Percentiles rank a stretch among this genome's conserved stretches.
phyloP scores from a whole-genome alignment of 2,113 vertebrate genomes.

The Corvus hawaiiensis region DNA sequence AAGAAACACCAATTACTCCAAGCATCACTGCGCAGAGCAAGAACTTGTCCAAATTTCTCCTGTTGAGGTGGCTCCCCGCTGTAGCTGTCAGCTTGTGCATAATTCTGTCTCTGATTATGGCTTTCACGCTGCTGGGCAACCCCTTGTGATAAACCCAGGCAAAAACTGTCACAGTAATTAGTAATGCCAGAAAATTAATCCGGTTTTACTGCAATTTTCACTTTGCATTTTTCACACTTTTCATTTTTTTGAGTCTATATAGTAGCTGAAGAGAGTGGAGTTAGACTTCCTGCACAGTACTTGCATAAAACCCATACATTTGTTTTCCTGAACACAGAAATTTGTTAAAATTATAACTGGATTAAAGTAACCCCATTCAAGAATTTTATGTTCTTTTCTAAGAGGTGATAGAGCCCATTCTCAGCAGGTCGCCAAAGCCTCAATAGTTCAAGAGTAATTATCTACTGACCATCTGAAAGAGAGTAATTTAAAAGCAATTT shows the following conservation, averaged over 20 bases:
- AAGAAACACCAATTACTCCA: not conserved
- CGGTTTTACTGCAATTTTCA: not conserved
- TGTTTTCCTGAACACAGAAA: not conserved
- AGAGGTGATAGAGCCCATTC: not conserved
- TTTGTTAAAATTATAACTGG: not conserved
- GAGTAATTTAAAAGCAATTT: not conserved
- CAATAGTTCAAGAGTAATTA: not conserved
- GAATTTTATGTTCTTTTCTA: not conserved
- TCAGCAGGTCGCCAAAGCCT: not conserved
- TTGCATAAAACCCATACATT: not conserved
- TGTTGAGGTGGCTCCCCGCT: rapidly evolving
- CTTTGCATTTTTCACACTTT: not conserved
- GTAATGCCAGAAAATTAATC: not conserved
- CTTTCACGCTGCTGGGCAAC: rapidly evolving
- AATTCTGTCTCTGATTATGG: not conserved
- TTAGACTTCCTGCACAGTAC: not conserved
- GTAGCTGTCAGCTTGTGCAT: not conserved
- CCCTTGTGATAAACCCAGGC: not conserved
- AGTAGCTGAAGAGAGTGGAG: not conserved
- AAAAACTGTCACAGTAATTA: not conserved
- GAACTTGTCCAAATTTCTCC: not conserved
- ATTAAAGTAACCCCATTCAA: not conserved
- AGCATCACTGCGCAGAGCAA: not conserved
- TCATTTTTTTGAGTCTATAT: not conserved
- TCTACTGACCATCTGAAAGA: not conserved